These are phyloP conservation scores for Anser cygnoides DNA, from an alignment of 2,113 vertebrate species.

Conservation along the genomic window DNA sequence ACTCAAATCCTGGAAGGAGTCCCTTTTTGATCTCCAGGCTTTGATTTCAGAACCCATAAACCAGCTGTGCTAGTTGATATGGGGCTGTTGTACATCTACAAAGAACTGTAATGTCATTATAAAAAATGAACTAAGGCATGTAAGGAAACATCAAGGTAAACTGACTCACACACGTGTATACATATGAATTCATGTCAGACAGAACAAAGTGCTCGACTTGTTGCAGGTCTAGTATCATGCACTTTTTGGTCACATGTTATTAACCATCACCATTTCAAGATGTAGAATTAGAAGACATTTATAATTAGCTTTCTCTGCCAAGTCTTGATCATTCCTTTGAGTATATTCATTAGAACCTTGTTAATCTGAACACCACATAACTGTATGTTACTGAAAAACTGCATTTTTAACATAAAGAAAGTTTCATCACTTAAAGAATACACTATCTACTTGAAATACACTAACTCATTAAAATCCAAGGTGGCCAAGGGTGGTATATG, in stretches of 20 bases:
- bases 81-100: conserved; percentile 23
- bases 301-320: neutral
- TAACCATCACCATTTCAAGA: neutral
- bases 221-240: neutral
- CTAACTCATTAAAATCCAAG: neutral
- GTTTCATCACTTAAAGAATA: neutral
- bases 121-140: conserved; percentile 57
- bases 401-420: neutral
- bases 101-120: conserved; percentile 33
- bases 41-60: conserved; percentile 35
- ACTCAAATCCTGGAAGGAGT: conserved; percentile 24
- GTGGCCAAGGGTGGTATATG: neutral
- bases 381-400: neutral
- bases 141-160: neutral
- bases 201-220: neutral
- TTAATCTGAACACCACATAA: neutral
- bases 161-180: neutral
- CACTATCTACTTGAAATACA: neutral
- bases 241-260: neutral
- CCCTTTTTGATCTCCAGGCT: conserved; percentile 16
- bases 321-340: neutral
- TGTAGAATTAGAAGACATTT: neutral
- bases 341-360: neutral
- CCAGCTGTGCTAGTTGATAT: conserved; percentile 53
- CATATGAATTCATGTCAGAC: neutral